Base-by-base conservation (phyloP, 2,113 vertebrate genomes). In the Tetrax tetrax region DNA sequence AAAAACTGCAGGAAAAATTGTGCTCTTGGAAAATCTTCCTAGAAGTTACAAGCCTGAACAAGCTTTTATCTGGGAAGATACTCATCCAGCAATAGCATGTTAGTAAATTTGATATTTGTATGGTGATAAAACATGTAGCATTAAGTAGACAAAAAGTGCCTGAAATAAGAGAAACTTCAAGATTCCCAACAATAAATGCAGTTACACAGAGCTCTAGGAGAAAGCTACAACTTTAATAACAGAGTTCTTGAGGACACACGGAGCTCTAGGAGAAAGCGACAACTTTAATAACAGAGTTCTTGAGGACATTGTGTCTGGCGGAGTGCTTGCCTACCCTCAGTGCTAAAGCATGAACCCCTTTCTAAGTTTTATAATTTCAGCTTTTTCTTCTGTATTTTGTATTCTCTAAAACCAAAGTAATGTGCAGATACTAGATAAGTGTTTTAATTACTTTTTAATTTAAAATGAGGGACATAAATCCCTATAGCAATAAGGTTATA, bases 381-480 rank as follows among this genome's bases (percentile, higher is more conserved):
- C 63, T 94, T 87, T 92, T 93, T 69, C 43, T 66, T 91, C 93
- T 64, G 4, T 53, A 83, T 74, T 96, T 96, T 90, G 8, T 37
- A 85, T 68, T 94, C 33, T 90, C 48, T 93, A 70, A 92, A 95
- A 7, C 38, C 21, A 63, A 79, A 93, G 53, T 93, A 79, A 96
- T 81, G 4, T 87, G 61, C 31, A 86, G 69, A 94, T 85, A n/a
- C 7, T 48, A 90, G 86, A 87, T 97, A 97, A 91, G 9, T 56
- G 6, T 93, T 97, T 96, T 93, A 97, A 97, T 97, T 97, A 95
- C 22, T 94, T 97, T 97, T 97, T 65, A 95, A 91, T 97, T 96
- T 95, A 90, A 77, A 97, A 91, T 81, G 66, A 85, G 68, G 45
- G 74, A 83, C 50, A 93, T 63, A 95, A 96, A 93, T 95, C 86